phyloP scores from a whole-genome alignment of 2,888 invertebrate species.

The Argynnis bischoffii region DNA sequence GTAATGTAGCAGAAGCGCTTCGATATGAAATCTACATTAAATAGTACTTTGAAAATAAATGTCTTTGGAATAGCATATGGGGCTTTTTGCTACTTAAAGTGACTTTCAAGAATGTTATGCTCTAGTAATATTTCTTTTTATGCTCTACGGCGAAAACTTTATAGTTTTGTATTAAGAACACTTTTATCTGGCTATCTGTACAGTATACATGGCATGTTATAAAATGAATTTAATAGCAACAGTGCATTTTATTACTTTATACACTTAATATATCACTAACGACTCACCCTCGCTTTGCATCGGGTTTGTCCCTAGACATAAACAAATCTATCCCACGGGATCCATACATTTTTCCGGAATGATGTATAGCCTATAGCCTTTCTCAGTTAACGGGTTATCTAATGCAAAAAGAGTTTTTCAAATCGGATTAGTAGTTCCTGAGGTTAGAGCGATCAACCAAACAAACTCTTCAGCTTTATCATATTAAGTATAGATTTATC shows the following conservation, averaged over 20 bases:
- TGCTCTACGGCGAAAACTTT: constrained; percentile 5
- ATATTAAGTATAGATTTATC: too few relatives aligned
- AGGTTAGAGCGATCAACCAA: too few relatives aligned
- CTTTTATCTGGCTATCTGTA: background rate
- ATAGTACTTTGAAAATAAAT: constrained; percentile 21
- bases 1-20: constrained; percentile 21
- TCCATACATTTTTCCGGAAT: too few relatives aligned
- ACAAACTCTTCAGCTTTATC: background rate
- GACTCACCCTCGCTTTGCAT: too few relatives aligned
- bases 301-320: too few relatives aligned
- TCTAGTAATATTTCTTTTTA: constrained; percentile 5
- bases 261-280: background rate
- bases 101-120: constrained; percentile 9
- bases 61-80: constrained; percentile 16
- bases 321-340: too few relatives aligned
- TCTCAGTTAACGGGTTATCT: too few relatives aligned
- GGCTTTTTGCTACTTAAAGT: constrained; percentile 4
- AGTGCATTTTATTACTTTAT: background rate
- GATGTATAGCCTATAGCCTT: too few relatives aligned
- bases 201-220: background rate
- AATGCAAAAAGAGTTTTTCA: too few relatives aligned
- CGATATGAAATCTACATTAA: constrained; percentile 19
- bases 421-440: too few relatives aligned
- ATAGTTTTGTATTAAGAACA: constrained; percentile 1
- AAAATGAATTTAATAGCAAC: background rate